phyloP scores from a whole-genome alignment of 2,888 invertebrate species.

The Rotaria magnacalcarata region DNA sequence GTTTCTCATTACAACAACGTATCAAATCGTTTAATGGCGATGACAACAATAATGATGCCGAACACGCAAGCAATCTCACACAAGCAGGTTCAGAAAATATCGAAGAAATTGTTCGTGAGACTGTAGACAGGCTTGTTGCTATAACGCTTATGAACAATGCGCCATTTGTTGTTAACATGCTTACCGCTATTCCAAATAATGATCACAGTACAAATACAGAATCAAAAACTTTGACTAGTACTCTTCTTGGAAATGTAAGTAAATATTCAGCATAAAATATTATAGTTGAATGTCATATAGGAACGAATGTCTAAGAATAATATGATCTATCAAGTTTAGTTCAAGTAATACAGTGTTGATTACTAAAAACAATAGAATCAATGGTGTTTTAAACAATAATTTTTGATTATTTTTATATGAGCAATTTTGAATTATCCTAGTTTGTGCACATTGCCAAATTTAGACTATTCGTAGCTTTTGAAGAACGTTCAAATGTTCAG shows the following conservation, averaged over 20 bases:
- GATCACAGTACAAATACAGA: neutral
- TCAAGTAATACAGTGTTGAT: too few relatives aligned
- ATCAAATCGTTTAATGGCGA: neutral
- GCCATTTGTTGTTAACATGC: constrained; percentile 33
- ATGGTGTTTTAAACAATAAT: too few relatives aligned
- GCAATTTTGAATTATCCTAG: too few relatives aligned
- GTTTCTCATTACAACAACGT: neutral
- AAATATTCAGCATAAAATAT: too few relatives aligned
- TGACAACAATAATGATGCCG: neutral
- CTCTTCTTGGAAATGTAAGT: neutral
- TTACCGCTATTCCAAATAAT: constrained; percentile 9
- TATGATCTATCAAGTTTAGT: too few relatives aligned
- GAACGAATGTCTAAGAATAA: too few relatives aligned
- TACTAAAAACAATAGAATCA: too few relatives aligned
- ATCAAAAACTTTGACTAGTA: neutral
- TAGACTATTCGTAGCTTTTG: too few relatives aligned
- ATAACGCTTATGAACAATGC: neutral
- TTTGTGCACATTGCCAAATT: too few relatives aligned
- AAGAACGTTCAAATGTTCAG: too few relatives aligned
- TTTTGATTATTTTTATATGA: too few relatives aligned
- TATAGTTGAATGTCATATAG: too few relatives aligned
- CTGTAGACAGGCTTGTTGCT: neutral
- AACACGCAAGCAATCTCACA: neutral
- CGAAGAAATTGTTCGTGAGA: constrained; percentile 21
- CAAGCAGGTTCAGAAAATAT: neutral